A percentile compares a stretch with the other conserved stretches of the same genome.
These are phyloP conservation scores for Psittacus erithacus DNA, from an alignment of 2,113 vertebrate genomes.

Conservation along the genomic window DNA sequence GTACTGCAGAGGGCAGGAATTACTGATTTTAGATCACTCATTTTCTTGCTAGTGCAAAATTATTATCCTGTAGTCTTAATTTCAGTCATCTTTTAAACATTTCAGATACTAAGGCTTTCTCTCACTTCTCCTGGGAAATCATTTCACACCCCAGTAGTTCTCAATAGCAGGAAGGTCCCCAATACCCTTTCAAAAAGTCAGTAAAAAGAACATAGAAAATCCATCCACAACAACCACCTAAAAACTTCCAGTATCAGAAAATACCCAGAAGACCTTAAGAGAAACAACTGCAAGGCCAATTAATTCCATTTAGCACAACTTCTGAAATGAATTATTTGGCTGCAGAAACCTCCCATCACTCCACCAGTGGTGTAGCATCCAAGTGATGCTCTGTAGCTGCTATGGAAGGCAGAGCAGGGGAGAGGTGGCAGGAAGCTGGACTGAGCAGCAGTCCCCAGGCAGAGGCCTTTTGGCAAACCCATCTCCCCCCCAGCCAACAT, in stretches of 20 bases:
- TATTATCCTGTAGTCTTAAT: background rate
- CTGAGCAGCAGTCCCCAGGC: background rate
- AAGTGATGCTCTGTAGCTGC: background rate
- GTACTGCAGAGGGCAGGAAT: background rate
- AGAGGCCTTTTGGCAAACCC: background rate
- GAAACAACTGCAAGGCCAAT: background rate
- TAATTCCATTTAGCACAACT: background rate
- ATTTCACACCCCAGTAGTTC: background rate
- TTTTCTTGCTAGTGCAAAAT: background rate
- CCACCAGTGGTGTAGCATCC: background rate
- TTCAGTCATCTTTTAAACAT: background rate
- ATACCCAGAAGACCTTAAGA: background rate
- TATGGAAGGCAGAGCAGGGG: background rate
- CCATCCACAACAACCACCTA: background rate
- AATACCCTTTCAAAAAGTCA: background rate
- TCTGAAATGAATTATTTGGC: background rate
- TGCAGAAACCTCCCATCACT: background rate
- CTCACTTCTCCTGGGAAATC: background rate
- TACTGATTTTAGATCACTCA: background rate
- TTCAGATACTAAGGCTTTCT: background rate
- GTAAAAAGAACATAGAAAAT: background rate
- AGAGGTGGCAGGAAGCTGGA: background rate
- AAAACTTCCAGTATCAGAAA: background rate
- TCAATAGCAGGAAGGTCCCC: background rate
- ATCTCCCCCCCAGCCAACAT: accelerated